Conservation (phyloP, 2,797 vertebrate genomes). For the Microctenopoma lineatum region DNA sequence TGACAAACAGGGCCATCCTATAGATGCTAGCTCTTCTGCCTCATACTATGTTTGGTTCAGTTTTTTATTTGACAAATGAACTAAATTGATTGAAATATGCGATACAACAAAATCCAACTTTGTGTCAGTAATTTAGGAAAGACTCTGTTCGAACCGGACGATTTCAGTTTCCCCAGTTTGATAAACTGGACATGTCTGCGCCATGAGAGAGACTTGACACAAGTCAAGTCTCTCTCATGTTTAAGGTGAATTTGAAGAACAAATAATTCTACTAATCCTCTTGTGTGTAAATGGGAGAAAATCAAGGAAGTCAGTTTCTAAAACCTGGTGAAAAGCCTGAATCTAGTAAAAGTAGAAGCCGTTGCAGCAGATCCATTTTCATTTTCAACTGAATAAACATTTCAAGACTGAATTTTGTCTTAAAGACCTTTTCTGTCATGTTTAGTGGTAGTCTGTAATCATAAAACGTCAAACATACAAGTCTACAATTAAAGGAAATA, state of each 20-base stretch:
- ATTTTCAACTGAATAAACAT: neutral
- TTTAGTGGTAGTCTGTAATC: neutral
- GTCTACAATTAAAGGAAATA: neutral
- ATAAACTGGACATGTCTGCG: too few relatives aligned
- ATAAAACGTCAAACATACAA: neutral
- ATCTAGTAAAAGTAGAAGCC: neutral
- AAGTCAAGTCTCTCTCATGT: too few relatives aligned
- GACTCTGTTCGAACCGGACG: too few relatives aligned
- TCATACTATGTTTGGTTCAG: too few relatives aligned
- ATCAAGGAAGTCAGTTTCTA: conserved; percentile 1
- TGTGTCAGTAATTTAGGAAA: too few relatives aligned
- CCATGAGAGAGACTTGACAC: too few relatives aligned
- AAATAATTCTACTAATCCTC: conserved; percentile 1
- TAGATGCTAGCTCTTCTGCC: neutral
- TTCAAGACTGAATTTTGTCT: neutral
- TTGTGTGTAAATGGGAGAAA: conserved; percentile 7
- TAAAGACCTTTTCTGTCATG: neutral
- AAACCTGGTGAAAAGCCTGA: neutral
- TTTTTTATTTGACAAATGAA: too few relatives aligned
- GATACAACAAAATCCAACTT: too few relatives aligned
- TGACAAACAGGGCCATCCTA: neutral
- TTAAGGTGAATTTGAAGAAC: neutral
- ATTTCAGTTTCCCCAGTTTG: too few relatives aligned
- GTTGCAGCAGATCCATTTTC: neutral
- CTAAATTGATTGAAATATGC: too few relatives aligned